phyloP scores from a whole-genome alignment of 2,888 invertebrate species.

The Cerastis rubricosa region DNA sequence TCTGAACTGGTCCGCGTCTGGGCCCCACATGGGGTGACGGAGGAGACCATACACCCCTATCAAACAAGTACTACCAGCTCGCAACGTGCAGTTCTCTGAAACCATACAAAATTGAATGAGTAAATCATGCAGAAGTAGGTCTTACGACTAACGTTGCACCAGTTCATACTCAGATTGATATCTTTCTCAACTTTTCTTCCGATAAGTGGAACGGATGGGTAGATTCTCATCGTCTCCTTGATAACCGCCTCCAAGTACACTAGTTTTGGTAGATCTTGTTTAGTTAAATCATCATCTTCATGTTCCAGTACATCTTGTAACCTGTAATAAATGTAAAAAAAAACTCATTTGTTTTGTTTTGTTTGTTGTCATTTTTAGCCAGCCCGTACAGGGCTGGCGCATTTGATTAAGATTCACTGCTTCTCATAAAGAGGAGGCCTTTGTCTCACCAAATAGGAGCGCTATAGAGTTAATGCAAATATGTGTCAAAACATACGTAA shows the following conservation, averaged over 20 bases:
- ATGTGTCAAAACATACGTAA: no score
- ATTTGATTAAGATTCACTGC: neutral
- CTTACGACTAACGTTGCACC: neutral
- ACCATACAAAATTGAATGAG: neutral
- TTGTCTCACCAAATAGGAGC: no score
- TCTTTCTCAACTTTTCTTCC: neutral
- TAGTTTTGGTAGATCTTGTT: neutral
- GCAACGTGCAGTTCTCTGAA: neutral
- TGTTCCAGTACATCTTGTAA: neutral
- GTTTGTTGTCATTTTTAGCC: neutral
- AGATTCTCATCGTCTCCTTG: neutral
- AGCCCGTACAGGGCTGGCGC: neutral
- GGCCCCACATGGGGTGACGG: conserved; percentile 77
- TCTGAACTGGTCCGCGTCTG: conserved; percentile 74
- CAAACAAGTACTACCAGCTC: neutral
- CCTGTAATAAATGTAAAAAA: neutral
- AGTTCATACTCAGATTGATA: neutral
- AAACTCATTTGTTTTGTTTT: neutral
- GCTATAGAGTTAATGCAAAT: no score
- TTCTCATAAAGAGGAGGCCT: neutral
- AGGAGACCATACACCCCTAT: conserved; percentile 58
- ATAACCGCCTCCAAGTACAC: neutral
- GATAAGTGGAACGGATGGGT: neutral
- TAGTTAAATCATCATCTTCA: neutral
- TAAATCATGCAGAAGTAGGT: neutral